Percentiles rank a stretch among this genome's conserved stretches.
phyloP scores from a whole-genome alignment of 2,113 vertebrate species.

The Piaya cayana region DNA sequence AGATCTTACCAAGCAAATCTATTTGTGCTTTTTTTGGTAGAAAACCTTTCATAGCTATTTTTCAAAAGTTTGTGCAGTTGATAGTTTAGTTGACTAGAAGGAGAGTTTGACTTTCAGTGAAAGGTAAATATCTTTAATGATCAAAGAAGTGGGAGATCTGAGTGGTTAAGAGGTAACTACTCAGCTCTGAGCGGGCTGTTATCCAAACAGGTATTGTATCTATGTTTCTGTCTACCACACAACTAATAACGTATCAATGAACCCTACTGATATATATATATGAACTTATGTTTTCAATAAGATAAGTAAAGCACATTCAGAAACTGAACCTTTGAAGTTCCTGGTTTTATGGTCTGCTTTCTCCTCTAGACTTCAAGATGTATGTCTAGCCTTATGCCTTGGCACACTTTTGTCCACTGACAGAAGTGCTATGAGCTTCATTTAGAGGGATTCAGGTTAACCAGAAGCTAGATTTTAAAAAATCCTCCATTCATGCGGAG shows the following conservation, averaged over 20 bases:
- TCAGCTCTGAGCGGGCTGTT: neutral
- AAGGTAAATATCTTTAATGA: conserved; percentile 29
- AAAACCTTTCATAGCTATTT: neutral
- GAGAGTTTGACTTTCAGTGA: conserved; percentile 15
- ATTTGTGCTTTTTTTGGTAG: neutral
- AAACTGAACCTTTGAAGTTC: neutral
- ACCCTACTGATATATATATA: neutral
- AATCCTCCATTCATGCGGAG: neutral
- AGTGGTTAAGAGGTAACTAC: neutral
- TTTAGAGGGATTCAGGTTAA: neutral
- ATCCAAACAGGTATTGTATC: neutral
- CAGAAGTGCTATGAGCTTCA: neutral
- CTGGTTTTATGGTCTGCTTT: neutral
- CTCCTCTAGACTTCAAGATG: neutral
- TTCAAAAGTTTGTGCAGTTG: conserved; percentile 27
- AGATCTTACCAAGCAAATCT: neutral
- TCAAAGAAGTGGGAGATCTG: neutral
- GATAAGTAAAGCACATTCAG: neutral
- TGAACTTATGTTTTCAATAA: neutral
- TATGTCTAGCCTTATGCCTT: neutral
- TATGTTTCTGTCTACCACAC: neutral
- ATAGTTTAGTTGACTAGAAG: conserved; percentile 5
- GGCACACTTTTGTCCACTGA: neutral
- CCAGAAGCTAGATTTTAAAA: neutral
- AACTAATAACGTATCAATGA: neutral